Evolutionary conservation across 2,797 vertebrate genomes (phyloP).

Genomic region (Phalanger gymnotis): DNA sequence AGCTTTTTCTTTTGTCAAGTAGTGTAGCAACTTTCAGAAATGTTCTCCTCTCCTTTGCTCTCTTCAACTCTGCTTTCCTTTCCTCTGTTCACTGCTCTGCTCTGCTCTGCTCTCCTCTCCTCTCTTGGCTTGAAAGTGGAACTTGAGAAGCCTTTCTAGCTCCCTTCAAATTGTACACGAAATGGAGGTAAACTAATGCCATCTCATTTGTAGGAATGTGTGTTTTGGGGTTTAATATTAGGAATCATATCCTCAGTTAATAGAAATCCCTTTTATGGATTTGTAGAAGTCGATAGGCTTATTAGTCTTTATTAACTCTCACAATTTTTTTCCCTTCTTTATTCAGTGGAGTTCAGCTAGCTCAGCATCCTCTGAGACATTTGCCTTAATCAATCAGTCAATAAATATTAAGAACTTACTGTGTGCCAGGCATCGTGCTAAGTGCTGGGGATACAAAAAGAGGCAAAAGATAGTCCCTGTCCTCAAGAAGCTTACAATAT

Average conservation of each 20-base stretch:
- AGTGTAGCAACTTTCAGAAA: no score
- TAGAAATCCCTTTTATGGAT: background rate
- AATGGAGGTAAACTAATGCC: background rate
- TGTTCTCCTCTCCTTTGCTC: background rate
- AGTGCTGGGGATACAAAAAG: background rate
- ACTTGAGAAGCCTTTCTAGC: background rate
- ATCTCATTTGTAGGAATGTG: background rate
- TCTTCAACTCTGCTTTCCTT: accelerated
- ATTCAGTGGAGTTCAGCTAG: background rate
- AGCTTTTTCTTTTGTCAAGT: no score
- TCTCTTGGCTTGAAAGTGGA: background rate
- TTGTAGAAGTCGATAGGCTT: background rate
- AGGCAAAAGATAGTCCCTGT: background rate
- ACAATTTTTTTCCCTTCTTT: background rate
- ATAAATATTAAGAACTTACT: background rate
- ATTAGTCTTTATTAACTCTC: background rate
- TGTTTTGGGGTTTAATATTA: background rate
- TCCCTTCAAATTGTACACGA: no score
- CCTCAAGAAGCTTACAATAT: no score
- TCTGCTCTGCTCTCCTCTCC: background rate
- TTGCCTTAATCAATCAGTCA: background rate
- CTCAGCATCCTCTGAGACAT: background rate
- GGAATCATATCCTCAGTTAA: background rate
- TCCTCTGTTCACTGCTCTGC: background rate
- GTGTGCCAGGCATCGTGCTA: background rate